These are phyloP conservation scores for Timandra comae DNA, from an alignment of 2,888 invertebrate genomes.

Conservation along the genomic window DNA sequence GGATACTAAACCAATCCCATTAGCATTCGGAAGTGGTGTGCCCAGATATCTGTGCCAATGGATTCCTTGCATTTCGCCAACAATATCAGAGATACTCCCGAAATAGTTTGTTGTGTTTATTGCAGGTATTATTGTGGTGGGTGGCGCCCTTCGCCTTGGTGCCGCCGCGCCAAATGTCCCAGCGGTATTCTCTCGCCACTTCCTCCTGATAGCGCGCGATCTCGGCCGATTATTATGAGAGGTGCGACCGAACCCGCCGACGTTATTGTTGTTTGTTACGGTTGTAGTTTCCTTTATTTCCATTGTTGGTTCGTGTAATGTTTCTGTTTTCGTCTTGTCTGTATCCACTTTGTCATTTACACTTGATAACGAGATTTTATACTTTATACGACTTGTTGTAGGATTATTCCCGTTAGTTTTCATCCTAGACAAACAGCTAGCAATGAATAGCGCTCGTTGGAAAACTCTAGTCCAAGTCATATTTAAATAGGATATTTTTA, in stretches of 20 bases:
- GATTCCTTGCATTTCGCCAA: conserved; percentile 24
- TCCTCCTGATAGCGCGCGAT: conserved; percentile 18
- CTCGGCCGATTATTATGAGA: conserved; percentile 3
- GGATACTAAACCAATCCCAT: conserved; percentile 23
- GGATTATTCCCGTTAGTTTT: no score
- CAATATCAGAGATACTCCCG: conserved; percentile 15
- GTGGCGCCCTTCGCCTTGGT: conserved; percentile 43
- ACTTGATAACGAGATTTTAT: no score
- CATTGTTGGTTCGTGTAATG: neutral
- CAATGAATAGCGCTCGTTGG: no score
- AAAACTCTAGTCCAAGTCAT: no score
- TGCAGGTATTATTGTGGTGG: conserved; percentile 19
- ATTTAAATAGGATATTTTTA: no score
- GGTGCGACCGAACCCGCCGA: conserved; percentile 4
- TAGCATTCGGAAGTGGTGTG: conserved; percentile 22
- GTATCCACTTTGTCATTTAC: no score
- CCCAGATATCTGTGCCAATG: conserved; percentile 22
- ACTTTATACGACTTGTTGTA: no score
- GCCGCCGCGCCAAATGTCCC: conserved; percentile 37
- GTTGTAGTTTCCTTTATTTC: conserved; percentile 5
- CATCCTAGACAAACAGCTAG: no score
- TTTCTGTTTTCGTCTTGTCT: no score
- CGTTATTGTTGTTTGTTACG: conserved; percentile 4
- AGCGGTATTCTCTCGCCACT: conserved; percentile 20
- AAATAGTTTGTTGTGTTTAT: conserved; percentile 23